Base-by-base conservation (phyloP, 2,888 invertebrate genomes). In the Oxystoma pomonae region DNA sequence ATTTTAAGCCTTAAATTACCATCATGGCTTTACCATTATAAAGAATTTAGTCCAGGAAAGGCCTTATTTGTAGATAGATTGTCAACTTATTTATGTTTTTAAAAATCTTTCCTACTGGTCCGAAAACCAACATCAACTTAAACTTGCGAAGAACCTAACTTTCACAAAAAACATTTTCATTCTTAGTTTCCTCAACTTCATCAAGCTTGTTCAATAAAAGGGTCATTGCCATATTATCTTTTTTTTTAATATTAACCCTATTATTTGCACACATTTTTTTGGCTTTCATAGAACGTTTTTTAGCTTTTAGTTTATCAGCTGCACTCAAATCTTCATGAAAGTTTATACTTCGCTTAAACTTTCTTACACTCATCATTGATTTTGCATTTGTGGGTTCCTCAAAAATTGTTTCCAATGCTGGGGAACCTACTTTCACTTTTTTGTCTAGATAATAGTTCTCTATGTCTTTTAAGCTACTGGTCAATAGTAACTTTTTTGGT, bases 381-480 rank as follows among this genome's bases (percentile, higher is more conserved):
- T 12, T 58, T 20, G 59, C 21, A 51, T 64, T 66, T 60, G 60
- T 61, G 0, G 69, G 67, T 20, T 68, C 69, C 58, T 69, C 69
- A 55, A 65, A 69, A 55, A 69, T 69, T 7, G 69, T 69, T 63
- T 69, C 69, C 57, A 68, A 64, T n/a, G 68, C 57, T 16, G 67
- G 59, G 20, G 68, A 62, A 17, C 62, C 60, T 65, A 64, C 62
- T 35, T 68, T 69, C 12, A 69, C 62, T 66, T 58, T 65, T 53
- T 67, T 68, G 55, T 68, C 66, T 22, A 69, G 59, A 62, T 68
- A 69, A 52, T 66, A 68, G 17, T 69, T 65, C 22, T 61, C 55
- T 50, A 69, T 58, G 1, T 62, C 63, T 19, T 60, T 60, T 7
- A 22, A 55, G 57, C 19, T 63, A 16, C 55, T 22, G 3, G 50